Evolutionary conservation across 2,797 vertebrate species (phyloP).

Genomic region (Falco peregrinus): DNA sequence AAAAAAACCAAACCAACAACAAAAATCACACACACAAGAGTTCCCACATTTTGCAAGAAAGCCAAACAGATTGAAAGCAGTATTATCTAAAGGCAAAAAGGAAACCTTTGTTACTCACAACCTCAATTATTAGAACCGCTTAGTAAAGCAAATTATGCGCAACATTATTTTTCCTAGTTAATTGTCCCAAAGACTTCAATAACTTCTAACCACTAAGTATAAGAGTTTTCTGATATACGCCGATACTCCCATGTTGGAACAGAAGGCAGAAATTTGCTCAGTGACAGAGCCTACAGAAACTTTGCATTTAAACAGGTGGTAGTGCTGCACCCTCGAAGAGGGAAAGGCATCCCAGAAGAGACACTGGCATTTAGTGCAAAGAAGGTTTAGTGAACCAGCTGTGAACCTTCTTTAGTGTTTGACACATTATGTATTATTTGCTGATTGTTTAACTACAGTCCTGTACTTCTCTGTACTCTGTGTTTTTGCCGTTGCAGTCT

Average conservation of each 20-base stretch:
- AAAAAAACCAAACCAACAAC: background rate
- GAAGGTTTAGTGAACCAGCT: background rate
- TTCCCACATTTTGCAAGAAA: slow-evolving; percentile 28
- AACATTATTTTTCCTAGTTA: background rate
- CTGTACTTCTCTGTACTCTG: background rate
- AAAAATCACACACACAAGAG: background rate
- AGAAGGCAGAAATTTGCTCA: background rate
- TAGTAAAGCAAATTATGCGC: background rate
- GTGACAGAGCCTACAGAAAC: background rate
- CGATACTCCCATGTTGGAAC: background rate
- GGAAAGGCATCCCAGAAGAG: background rate
- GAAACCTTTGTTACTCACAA: slow-evolving; percentile 10
- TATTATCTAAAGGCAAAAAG: slow-evolving; percentile 1
- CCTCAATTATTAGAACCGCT: slow-evolving; percentile 12
- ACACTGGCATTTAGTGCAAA: background rate
- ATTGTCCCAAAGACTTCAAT: background rate
- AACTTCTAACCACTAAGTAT: background rate
- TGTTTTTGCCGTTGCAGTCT: background rate
- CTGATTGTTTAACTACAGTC: background rate
- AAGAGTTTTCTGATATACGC: background rate
- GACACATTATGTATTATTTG: accelerated
- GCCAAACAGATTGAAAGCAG: background rate
- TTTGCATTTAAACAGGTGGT: background rate
- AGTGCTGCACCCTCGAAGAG: no score
- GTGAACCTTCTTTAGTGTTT: background rate